These are phyloP conservation scores for Venturia canescens DNA, from an alignment of 1,140 invertebrate genomes.

Conservation along the genomic window DNA sequence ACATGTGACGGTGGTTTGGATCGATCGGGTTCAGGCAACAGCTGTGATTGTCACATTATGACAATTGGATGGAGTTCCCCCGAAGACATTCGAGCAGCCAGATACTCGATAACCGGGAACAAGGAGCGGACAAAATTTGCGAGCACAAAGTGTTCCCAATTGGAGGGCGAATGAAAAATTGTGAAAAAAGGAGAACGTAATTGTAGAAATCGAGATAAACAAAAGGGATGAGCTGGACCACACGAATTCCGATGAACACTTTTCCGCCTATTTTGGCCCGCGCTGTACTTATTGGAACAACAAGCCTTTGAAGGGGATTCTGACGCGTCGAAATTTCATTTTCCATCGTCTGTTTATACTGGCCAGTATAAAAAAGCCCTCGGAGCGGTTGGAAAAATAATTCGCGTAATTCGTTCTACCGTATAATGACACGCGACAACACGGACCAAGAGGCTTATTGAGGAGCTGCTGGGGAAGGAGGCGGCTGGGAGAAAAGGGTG, in stretches of 20 bases:
- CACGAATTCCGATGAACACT: no score
- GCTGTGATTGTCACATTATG: conserved; percentile 12
- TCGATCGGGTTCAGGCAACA: conserved; percentile 15
- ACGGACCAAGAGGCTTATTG: conserved; percentile 1
- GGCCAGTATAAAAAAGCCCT: neutral
- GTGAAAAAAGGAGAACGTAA: no score
- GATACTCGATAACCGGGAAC: neutral
- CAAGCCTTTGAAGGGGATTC: no score
- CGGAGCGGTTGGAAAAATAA: neutral
- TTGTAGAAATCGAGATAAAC: no score
- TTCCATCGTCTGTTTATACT: neutral
- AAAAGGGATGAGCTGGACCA: no score
- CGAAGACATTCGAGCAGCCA: neutral
- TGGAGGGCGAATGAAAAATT: no score
- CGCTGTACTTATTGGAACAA: no score
- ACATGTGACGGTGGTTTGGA: neutral
- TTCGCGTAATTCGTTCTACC: neutral
- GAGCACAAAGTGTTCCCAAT: no score
- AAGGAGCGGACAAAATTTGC: no score
- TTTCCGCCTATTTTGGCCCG: no score
- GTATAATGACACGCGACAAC: neutral
- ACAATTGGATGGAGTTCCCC: neutral
- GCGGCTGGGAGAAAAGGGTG: conserved; percentile 1
- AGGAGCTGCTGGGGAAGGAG: neutral
- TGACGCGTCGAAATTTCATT: neutral